Conservation (phyloP, 2,888 invertebrate genomes). For the Pantelozetes paolii region DNA sequence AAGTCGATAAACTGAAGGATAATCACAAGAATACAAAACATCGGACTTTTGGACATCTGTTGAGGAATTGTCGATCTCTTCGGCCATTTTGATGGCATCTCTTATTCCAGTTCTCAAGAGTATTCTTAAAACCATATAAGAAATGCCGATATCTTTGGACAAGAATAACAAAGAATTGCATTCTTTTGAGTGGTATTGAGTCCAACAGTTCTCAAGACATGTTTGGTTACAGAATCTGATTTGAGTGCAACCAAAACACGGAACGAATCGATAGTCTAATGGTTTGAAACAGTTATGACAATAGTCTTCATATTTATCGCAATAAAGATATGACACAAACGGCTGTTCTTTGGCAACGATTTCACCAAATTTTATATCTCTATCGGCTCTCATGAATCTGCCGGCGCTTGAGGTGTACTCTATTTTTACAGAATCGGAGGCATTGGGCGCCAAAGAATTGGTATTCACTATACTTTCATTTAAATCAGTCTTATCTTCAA, state of each 20-base stretch:
- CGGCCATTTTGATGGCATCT: conserved; percentile 3
- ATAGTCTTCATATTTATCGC: conserved; percentile 27
- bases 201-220: conserved; percentile 36
- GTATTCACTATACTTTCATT: background rate
- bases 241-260: conserved; percentile 38
- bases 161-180: conserved; percentile 23
- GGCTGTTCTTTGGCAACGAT: conserved; percentile 31
- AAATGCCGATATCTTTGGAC: conserved; percentile 38
- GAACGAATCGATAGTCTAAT: conserved; percentile 26
- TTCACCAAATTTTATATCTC: conserved; percentile 37
- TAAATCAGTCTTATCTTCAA: background rate
- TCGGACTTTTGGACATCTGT: background rate
- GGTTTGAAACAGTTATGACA: conserved; percentile 40
- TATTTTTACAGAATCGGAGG: background rate
- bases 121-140: conserved; percentile 39
- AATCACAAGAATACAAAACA: conserved; percentile 10
- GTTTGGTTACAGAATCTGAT: conserved; percentile 32
- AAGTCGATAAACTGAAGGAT: conserved; percentile 33
- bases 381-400: conserved; percentile 8
- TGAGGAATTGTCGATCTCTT: background rate
- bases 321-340: conserved; percentile 29
- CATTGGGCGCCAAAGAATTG: background rate
- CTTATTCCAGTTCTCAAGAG: conserved; percentile 31
- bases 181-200: conserved; percentile 35
- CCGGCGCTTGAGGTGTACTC: conserved; percentile 1